Percentiles rank a stretch among this genome's conserved stretches.
Evolutionary conservation across 2,113 vertebrate genomes (phyloP).

Genomic region (Empidonax traillii): DNA sequence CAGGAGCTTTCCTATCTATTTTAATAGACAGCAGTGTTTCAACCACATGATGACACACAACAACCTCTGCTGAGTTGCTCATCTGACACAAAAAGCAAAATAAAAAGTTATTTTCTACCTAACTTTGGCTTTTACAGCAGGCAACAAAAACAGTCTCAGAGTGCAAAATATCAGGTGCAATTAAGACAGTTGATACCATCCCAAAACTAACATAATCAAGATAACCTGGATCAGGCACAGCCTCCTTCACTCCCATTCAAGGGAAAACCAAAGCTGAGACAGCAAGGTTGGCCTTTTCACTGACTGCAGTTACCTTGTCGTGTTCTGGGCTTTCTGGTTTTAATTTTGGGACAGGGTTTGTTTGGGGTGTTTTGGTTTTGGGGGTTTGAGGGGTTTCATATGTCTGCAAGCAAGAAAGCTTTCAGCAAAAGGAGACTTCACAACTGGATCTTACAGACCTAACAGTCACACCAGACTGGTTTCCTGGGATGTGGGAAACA

Average conservation of each 20-base stretch:
- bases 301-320: background rate
- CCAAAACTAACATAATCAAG: background rate
- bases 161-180: background rate
- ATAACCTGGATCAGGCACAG: background rate
- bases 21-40: background rate
- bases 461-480: background rate
- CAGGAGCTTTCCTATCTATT: background rate
- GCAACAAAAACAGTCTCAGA: background rate
- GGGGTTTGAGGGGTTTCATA: background rate
- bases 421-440: background rate
- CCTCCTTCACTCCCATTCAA: background rate
- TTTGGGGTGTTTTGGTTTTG: background rate
- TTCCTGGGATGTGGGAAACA: background rate
- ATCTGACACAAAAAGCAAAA: background rate
- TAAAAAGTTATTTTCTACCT: background rate
- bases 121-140: background rate
- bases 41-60: background rate
- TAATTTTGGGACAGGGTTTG: background rate
- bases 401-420: background rate
- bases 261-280: background rate
- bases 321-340: background rate
- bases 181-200: background rate
- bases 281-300: background rate
- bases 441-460: background rate
- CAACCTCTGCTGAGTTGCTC: fast-evolving